Conservation (phyloP, 1,140 invertebrate genomes). For the Chironomus striatipennis region DNA sequence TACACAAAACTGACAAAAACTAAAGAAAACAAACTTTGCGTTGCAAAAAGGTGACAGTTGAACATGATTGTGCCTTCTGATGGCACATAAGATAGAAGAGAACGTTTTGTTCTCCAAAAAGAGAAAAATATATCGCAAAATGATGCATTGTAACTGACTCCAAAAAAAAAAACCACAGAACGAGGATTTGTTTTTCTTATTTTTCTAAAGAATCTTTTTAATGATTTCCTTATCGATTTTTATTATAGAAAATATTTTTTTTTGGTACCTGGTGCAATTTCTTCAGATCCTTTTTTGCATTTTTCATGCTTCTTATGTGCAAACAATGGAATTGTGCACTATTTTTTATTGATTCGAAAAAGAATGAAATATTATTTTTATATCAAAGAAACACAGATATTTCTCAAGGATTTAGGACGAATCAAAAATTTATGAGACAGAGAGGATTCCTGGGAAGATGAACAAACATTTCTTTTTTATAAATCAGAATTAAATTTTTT, state of each 20-base stretch:
- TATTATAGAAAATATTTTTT: neutral
- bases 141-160: neutral
- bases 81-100: neutral
- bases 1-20: neutral
- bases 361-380: neutral
- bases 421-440: too few species aligned
- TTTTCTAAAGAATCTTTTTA: neutral
- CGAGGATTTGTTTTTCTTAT: neutral
- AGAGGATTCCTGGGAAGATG: too few species aligned
- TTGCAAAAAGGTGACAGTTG: neutral
- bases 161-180: neutral
- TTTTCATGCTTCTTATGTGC: neutral
- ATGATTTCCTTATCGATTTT: slow-evolving; percentile 17
- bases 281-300: neutral
- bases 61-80: slow-evolving; percentile 19
- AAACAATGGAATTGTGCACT: neutral
- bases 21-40: neutral
- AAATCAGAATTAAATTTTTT: too few species aligned
- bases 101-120: neutral
- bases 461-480: too few species aligned
- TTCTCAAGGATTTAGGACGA: too few species aligned
- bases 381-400: neutral
- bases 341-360: neutral
- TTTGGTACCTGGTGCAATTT: slow-evolving; percentile 12
- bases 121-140: neutral